Base-by-base conservation (phyloP, 2,888 invertebrate genomes). In the Tetanocera ferruginea region DNA sequence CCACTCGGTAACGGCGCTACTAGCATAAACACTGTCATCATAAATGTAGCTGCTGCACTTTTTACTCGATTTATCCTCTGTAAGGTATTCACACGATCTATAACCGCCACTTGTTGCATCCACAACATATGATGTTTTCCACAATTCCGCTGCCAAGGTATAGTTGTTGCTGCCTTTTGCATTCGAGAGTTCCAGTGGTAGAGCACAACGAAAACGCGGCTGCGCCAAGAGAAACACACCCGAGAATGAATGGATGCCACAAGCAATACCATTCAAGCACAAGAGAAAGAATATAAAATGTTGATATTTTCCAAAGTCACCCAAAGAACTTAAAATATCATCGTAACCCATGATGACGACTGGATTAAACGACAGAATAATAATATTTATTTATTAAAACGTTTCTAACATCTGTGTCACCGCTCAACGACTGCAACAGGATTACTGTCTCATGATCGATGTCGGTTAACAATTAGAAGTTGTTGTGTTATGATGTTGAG, bases 171-270 rank as follows among this genome's bases (percentile, higher is more conserved):
- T 28, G 28, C 17, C 28, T 5, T 25, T 60, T 51, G 62, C 78
- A 31, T 92, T 92, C 9, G 87, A 82, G n/a, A 34, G 11, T 85
- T 94, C 94, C 78, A 89, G 87, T 5, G 93, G 93, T 78, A 94
- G 86, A 67, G 90, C 87, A 84, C 94, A 94, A 79, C 94, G 92
- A 85, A 93, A 92, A 78, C 92, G 89, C 76, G 93, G 92, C 88
- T 92, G 93, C 4, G 94, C 94, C 78, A 93, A 91, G 8, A 94
- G 90, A 86, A 95, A 94, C 0, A 94, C 94, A 78, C 93, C 94
- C 19, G 93, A 93, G 60, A 95, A 89, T 87, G 94, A 94, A 87
- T 94, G 94, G 83, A 95, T 93, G 67, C 94, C 94, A 87, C 94
- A 94, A 19, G 93, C 91, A 84, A 94, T 93, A 9, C 94, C 93